phyloP scores from a whole-genome alignment of 1,140 invertebrate genomes.

The Drosophila albomicans region DNA sequence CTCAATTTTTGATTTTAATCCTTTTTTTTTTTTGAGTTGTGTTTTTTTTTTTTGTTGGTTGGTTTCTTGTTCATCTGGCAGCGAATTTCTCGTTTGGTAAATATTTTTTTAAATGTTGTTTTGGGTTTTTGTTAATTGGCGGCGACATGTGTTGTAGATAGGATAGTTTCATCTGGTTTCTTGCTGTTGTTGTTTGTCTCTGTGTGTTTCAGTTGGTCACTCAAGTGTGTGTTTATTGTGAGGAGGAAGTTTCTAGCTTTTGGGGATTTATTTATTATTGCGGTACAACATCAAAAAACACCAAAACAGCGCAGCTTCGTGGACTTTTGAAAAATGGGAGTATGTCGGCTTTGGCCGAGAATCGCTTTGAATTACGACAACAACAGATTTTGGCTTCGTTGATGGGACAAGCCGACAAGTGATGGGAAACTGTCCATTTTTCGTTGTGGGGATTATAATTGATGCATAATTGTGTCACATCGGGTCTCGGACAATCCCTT shows the following conservation, averaged over 20 bases:
- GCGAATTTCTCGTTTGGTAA: slow-evolving; percentile 53
- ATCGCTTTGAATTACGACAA: slow-evolving; percentile 39
- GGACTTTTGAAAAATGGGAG: slow-evolving; percentile 44
- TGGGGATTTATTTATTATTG: slow-evolving; percentile 61
- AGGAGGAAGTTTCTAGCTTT: slow-evolving; percentile 71
- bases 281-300: slow-evolving; percentile 69
- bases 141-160: slow-evolving; percentile 78
- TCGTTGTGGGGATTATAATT: slow-evolving; percentile 38
- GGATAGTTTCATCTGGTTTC: slow-evolving; percentile 47
- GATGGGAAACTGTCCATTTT: slow-evolving; percentile 40
- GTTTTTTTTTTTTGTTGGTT: not conserved
- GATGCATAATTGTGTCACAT: slow-evolving; percentile 41
- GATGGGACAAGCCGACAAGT: slow-evolving; percentile 41
- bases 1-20: slow-evolving; percentile 77
- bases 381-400: slow-evolving; percentile 15
- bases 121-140: slow-evolving; percentile 78
- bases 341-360: slow-evolving; percentile 37
- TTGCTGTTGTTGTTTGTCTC: slow-evolving; percentile 18
- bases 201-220: slow-evolving; percentile 48
- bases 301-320: slow-evolving; percentile 2
- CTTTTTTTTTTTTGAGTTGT: slow-evolving; percentile 44
- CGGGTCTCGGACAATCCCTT: slow-evolving; percentile 4
- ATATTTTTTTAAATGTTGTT: slow-evolving; percentile 76
- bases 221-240: slow-evolving; percentile 52
- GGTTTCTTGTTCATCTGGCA: slow-evolving; percentile 32